These are phyloP conservation scores for Nowickia ferox DNA, from an alignment of 2,888 invertebrate species.

Conservation along the genomic window DNA sequence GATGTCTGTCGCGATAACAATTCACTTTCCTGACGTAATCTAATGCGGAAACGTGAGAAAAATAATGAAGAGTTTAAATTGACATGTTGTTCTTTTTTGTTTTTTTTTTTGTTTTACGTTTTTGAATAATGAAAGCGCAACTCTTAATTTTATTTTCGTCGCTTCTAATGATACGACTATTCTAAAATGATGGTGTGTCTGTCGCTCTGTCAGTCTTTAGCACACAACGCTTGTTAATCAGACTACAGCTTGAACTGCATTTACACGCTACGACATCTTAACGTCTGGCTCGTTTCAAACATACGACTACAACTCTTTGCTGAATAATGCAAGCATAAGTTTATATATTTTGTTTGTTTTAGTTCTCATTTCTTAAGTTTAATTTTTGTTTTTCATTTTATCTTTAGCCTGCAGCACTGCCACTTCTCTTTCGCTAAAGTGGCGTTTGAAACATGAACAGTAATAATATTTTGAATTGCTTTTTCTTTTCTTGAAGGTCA, in stretches of 20 bases:
- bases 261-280: neutral
- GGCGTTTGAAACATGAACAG: constrained; percentile 33
- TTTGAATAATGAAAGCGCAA: constrained; percentile 63
- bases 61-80: constrained; percentile 41
- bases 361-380: constrained; percentile 34
- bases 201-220: neutral
- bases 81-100: constrained; percentile 34
- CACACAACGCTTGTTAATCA: constrained; percentile 19
- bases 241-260: constrained; percentile 20
- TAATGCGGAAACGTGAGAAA: constrained; percentile 70
- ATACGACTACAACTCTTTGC: constrained; percentile 25
- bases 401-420: constrained; percentile 45
- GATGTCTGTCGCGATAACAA: constrained; percentile 82
- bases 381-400: constrained; percentile 45
- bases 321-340: constrained; percentile 29
- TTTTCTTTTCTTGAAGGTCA: constrained; percentile 67
- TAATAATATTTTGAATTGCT: constrained; percentile 43
- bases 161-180: constrained; percentile 13
- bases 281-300: constrained; percentile 6
- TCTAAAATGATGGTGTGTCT: neutral
- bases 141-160: constrained; percentile 48
- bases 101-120: constrained; percentile 11
- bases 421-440: constrained; percentile 33
- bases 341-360: constrained; percentile 35
- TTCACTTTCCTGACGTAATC: constrained; percentile 83